Conservation (phyloP, 1,140 invertebrate species). For the Calliopsis andreniformis region DNA sequence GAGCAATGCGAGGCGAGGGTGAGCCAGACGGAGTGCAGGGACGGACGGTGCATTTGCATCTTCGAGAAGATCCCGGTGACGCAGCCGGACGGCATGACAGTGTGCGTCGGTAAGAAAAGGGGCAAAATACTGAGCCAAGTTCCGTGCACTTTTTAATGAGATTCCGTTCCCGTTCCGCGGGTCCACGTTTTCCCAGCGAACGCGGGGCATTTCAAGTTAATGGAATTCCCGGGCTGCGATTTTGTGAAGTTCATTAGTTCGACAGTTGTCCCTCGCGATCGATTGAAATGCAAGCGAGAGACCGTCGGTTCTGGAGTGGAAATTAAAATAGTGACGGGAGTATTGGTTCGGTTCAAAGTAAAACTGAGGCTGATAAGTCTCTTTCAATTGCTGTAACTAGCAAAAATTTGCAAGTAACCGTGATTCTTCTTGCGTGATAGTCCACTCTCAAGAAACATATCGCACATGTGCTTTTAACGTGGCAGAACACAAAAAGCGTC, state of each 20-base stretch:
- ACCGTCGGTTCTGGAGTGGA: too few species aligned
- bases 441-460: too few species aligned
- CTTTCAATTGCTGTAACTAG: too few species aligned
- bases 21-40: slow-evolving; percentile 88
- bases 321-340: neutral
- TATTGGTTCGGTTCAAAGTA: too few species aligned
- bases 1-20: slow-evolving; percentile 89
- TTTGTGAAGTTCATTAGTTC: slow-evolving; percentile 29
- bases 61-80: slow-evolving; percentile 88
- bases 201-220: slow-evolving; percentile 12
- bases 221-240: slow-evolving; percentile 43
- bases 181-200: neutral
- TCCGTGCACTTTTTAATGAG: slow-evolving; percentile 39
- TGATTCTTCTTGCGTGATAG: too few species aligned
- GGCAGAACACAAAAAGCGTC: too few species aligned
- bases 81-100: slow-evolving; percentile 85
- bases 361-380: too few species aligned
- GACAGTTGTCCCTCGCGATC: slow-evolving; percentile 20
- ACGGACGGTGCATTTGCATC: slow-evolving; percentile 88
- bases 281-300: slow-evolving; percentile 5
- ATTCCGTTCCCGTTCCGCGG: slow-evolving; percentile 5
- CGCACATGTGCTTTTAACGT: too few species aligned
- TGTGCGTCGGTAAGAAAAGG: slow-evolving; percentile 85
- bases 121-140: neutral
- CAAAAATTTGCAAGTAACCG: too few species aligned